A percentile compares a stretch with the other conserved stretches of the same genome.
Evolutionary conservation across 64 coral and sea anemone genomes (phyloP).

Genomic region (Montipora sp.): DNA sequence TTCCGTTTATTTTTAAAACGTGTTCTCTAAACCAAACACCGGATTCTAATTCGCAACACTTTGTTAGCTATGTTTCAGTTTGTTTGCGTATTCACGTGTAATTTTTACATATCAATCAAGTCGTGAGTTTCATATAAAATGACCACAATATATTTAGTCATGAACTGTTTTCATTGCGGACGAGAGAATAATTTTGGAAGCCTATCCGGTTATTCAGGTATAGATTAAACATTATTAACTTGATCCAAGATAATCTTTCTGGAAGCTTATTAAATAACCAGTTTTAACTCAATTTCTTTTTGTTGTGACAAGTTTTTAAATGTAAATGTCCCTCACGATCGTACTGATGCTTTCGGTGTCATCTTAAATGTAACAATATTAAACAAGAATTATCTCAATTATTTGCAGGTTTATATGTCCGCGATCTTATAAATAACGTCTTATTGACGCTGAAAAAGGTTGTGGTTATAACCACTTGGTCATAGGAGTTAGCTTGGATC

Average conservation of each 20-base stretch:
- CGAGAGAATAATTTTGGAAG: no score
- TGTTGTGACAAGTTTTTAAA: neutral
- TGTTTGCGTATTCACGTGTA: neutral
- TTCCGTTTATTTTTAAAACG: constrained; percentile 45
- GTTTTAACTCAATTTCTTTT: no score
- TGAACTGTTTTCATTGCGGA: neutral
- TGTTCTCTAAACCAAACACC: constrained; percentile 26
- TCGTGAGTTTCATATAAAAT: neutral
- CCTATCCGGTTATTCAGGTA: no score
- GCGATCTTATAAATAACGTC: neutral
- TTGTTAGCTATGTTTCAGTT: neutral
- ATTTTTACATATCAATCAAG: neutral
- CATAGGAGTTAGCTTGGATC: neutral
- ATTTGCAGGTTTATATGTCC: constrained; percentile 23
- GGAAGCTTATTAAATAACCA: no score
- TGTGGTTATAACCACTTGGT: neutral
- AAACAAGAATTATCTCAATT: neutral
- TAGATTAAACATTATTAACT: no score
- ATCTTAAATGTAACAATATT: neutral
- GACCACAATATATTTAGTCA: neutral
- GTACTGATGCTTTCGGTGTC: neutral
- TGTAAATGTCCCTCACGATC: neutral
- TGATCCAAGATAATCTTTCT: no score
- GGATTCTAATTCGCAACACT: constrained; percentile 1
- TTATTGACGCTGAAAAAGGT: neutral